These are phyloP conservation scores for Peromyscus eremicus DNA, from an alignment of 2,797 vertebrate species.

Conservation along the genomic window DNA sequence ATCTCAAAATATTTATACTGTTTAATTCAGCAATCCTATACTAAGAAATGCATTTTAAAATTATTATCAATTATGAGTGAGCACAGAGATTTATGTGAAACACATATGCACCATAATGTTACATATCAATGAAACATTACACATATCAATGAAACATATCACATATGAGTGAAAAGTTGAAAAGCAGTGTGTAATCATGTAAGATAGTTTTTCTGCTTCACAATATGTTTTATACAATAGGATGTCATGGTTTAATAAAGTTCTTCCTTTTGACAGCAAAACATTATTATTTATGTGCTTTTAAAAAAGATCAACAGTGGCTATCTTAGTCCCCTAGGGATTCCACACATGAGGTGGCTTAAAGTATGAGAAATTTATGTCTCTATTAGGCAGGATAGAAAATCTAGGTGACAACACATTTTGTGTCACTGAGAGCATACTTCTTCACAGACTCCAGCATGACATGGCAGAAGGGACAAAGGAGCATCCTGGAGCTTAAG, in stretches of 20 bases:
- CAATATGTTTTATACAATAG: not conserved
- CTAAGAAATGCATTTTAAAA: not conserved
- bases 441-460: not conserved
- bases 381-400: not conserved
- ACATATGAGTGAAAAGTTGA: slow-evolving; percentile 18
- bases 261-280: slow-evolving; percentile 12
- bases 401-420: not conserved
- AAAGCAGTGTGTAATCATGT: not conserved
- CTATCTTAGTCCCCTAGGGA: not conserved
- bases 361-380: not conserved
- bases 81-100: not conserved
- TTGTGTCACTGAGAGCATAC: not conserved
- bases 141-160: not conserved
- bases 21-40: not conserved
- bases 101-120: not conserved
- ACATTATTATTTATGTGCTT: not conserved
- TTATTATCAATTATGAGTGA: not conserved
- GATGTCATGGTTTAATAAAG: not conserved
- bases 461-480: not conserved
- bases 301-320: not conserved
- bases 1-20: slow-evolving; percentile 9
- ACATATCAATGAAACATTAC: not conserved
- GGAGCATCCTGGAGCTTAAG: too few species aligned
- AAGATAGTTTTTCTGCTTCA: not conserved
- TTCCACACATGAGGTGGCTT: not conserved